phyloP scores from a whole-genome alignment of 2,113 vertebrate species.

The Todiramphus saurophagus region DNA sequence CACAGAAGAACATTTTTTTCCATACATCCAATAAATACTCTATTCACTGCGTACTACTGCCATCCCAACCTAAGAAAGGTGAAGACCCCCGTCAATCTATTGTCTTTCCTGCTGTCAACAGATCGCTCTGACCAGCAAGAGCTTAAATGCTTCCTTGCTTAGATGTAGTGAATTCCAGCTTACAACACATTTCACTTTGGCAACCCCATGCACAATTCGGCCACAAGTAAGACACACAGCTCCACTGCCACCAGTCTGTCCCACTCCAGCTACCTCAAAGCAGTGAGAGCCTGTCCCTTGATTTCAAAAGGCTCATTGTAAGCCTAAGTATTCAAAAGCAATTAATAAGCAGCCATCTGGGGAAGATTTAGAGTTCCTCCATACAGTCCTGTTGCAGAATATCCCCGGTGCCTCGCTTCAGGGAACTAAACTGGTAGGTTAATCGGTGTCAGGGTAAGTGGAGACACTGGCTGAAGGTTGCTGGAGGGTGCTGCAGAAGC shows the following conservation, averaged over 20 bases:
- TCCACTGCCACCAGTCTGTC: neutral
- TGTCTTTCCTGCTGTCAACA: neutral
- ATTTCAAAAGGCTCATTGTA: neutral
- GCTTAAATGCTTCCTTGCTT: fast-evolving
- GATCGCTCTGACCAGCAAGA: neutral
- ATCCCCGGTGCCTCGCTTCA: neutral
- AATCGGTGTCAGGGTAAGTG: neutral
- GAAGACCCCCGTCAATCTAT: neutral
- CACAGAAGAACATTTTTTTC: neutral
- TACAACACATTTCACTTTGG: neutral
- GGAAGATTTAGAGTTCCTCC: neutral
- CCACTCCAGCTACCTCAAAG: neutral
- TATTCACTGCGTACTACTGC: neutral
- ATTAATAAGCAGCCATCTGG: neutral
- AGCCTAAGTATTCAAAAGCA: neutral
- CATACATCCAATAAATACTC: neutral
- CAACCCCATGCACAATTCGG: neutral
- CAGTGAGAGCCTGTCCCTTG: neutral
- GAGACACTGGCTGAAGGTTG: neutral
- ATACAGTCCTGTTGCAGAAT: neutral
- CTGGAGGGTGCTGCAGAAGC: neutral
- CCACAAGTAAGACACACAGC: neutral
- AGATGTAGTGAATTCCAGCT: neutral
- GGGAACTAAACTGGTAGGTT: neutral
- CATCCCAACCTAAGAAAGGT: neutral